Conservation (phyloP, 2,797 vertebrate species). For the Triplophysa bombifrons region DNA sequence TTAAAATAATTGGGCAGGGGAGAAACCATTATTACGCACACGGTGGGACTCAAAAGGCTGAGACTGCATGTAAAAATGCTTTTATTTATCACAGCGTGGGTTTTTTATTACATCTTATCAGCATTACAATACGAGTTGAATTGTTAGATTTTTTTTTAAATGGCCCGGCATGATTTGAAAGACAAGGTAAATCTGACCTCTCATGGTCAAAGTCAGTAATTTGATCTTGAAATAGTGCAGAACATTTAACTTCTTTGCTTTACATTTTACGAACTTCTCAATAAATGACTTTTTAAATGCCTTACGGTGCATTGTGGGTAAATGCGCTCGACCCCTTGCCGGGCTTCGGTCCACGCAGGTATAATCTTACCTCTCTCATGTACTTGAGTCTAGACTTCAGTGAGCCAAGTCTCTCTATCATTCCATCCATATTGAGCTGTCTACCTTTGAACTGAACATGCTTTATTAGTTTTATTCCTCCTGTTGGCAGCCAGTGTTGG, state of each 20-base stretch:
- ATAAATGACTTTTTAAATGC: neutral
- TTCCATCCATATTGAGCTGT: slow-evolving; percentile 57
- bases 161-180: neutral
- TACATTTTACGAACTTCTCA: neutral
- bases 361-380: slow-evolving; percentile 44
- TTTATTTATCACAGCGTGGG: neutral
- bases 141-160: neutral
- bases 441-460: slow-evolving; percentile 56
- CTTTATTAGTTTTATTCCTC: slow-evolving; percentile 67
- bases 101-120: neutral
- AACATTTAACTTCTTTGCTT: neutral
- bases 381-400: slow-evolving; percentile 45
- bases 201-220: neutral
- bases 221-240: neutral
- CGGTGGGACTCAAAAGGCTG: neutral
- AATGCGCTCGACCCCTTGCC: neutral
- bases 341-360: slow-evolving; percentile 28
- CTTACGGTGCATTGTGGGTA: neutral
- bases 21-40: neutral
- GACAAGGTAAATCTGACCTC: neutral
- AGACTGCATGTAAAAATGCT: neutral
- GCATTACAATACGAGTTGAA: neutral
- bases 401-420: slow-evolving; percentile 57
- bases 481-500: slow-evolving; percentile 68
- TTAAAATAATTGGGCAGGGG: slow-evolving; percentile 24